These are phyloP conservation scores for Pelecanoides urinatrix DNA, from an alignment of 2,113 vertebrate species.

Conservation along the genomic window DNA sequence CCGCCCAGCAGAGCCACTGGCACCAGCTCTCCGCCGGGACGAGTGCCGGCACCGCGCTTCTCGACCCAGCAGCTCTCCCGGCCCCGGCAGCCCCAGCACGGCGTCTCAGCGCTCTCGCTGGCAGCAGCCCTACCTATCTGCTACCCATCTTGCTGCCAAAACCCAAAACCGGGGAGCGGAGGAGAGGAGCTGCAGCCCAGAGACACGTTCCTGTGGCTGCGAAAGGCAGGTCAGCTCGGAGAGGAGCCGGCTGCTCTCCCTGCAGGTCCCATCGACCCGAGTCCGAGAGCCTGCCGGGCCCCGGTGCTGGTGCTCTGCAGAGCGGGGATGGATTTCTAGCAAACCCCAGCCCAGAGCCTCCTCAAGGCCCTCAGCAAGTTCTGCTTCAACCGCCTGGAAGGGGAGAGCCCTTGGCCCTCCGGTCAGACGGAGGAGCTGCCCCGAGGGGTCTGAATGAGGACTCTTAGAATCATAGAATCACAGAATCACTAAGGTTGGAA, in stretches of 20 bases:
- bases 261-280: neutral
- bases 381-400: neutral
- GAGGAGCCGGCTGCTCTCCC: neutral
- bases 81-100: neutral
- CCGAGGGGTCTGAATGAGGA: neutral
- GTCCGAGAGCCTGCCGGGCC: neutral
- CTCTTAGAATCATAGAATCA: no score
- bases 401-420: neutral
- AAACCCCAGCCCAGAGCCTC: neutral
- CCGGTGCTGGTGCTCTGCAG: neutral
- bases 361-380: neutral
- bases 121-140: neutral
- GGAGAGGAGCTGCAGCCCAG: neutral
- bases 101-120: neutral
- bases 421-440: neutral
- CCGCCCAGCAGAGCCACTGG: neutral
- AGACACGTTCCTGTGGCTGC: accelerated
- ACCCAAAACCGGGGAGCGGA: neutral
- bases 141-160: neutral
- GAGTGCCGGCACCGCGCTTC: accelerated
- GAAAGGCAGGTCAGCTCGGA: neutral
- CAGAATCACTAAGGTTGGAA: no score
- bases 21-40: neutral
- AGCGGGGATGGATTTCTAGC: neutral
- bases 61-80: neutral